These are phyloP conservation scores for Cryptosula pallasiana DNA, from an alignment of 2,888 invertebrate genomes.

Conservation along the genomic window DNA sequence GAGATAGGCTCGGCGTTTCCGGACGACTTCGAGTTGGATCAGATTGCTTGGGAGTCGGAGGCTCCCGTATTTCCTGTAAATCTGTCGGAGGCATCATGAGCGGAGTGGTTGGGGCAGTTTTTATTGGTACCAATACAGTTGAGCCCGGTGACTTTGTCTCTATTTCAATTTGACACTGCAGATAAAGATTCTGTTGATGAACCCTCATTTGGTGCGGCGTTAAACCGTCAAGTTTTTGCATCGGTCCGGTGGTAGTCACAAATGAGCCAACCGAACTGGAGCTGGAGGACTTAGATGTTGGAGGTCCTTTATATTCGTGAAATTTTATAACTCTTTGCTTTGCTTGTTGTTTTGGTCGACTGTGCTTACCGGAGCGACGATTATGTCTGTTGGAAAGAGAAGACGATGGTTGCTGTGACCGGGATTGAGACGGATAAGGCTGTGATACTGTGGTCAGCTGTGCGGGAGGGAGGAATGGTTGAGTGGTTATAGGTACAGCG, in stretches of 20 bases:
- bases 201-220: constrained; percentile 44
- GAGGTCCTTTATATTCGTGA: constrained; percentile 79
- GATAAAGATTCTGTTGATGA: constrained; percentile 47
- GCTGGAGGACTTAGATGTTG: constrained; percentile 61
- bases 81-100: not conserved
- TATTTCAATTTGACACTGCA: constrained; percentile 26
- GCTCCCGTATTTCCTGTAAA: not conserved
- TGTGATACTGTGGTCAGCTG: constrained; percentile 8
- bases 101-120: not conserved
- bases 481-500: constrained; percentile 4
- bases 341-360: constrained; percentile 64
- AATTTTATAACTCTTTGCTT: constrained; percentile 89
- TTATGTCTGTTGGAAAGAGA: not conserved
- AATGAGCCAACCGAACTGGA: constrained; percentile 30
- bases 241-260: not conserved
- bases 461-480: not conserved
- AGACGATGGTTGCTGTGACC: not conserved
- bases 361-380: constrained; percentile 61
- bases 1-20: not conserved
- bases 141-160: not conserved
- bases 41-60: not conserved
- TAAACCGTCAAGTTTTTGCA: constrained; percentile 24
- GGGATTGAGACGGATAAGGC: not conserved
- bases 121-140: not conserved
- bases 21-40: not conserved